Evolutionary conservation across 2,888 invertebrate genomes (phyloP), one percentile per base, ranked within the genome.

Genomic region (Schrankia costaestrigalis): DNA sequence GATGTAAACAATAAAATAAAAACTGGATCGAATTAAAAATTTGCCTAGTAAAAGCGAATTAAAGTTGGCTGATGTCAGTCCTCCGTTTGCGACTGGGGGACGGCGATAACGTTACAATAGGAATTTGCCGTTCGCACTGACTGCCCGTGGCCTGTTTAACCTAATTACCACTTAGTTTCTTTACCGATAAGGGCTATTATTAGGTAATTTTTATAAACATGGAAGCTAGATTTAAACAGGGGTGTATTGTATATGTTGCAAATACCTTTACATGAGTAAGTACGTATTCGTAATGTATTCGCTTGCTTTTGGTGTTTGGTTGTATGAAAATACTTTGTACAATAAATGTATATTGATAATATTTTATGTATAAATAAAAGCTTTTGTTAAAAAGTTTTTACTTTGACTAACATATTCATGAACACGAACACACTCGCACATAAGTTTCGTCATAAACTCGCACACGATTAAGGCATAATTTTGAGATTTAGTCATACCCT

Each of bases 101-200:
- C 46, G 68, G 56, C 74, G 85, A 85, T 85, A 85, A 85, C 73
- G 69, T 41, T 58, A 85, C 85, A 85, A 85, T 80, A 62, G 81
- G 75, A 78, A 72, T 79, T 79, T 78, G 73, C 77, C 66, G 68
- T 70, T 71, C 71, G 75, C 71, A 65, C 64, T 66, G 66, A 70
- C 74, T 77, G 78, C 66, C 73, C 60, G 53, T 56, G 56, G 57
- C 63, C 48, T 56, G 56, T 61, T 63, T 71, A 69, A 71, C 63
- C 72, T 72, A 79, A 78, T 80, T 71, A 77, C 71, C 51, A 73
- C 71, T 71, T 67, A 72, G 59, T 67, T 60, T 46, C 54, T 55
- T 47, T 32, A 31, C 42, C 55, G 48, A 56, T 68, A 73, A 62
- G 63, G 63, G 41, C 67, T 55, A 72, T 71, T 68, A 71, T 75